Evolutionary conservation across 2,113 vertebrate genomes (phyloP).

Genomic region (Kryptolebias marmoratus): DNA sequence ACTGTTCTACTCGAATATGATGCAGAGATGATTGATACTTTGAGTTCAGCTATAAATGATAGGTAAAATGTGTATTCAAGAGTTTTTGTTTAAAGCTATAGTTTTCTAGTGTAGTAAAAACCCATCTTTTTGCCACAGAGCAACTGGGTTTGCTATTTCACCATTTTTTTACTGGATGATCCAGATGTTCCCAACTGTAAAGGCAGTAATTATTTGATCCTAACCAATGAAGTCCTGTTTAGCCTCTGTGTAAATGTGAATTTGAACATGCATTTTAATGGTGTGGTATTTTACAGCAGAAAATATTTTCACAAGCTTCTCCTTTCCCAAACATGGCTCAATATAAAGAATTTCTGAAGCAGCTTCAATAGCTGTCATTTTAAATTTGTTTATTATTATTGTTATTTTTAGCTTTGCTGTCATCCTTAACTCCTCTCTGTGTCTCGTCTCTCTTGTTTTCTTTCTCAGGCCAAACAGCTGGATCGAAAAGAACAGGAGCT

Average conservation of each 20-base stretch:
- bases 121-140: background rate
- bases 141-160: background rate
- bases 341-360: constrained; percentile 2
- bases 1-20: constrained; percentile 3
- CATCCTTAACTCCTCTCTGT: background rate
- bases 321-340: background rate
- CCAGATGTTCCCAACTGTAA: background rate
- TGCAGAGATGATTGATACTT: constrained; percentile 3
- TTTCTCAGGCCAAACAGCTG: constrained; percentile 82
- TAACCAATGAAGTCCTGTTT: background rate
- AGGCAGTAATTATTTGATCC: background rate
- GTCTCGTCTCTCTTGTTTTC: background rate
- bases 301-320: background rate
- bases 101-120: constrained; percentile 1
- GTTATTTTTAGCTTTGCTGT: background rate
- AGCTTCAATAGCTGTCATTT: constrained; percentile 1
- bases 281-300: background rate
- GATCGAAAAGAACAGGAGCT: constrained; percentile 86
- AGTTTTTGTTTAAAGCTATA: background rate
- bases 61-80: constrained; percentile 1
- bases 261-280: background rate
- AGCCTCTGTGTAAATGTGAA: background rate
- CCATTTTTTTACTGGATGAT: background rate
- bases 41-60: background rate
- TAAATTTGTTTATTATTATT: background rate